Base-by-base conservation (phyloP, 2,888 invertebrate genomes). In the Dorcus parallelipipedus region DNA sequence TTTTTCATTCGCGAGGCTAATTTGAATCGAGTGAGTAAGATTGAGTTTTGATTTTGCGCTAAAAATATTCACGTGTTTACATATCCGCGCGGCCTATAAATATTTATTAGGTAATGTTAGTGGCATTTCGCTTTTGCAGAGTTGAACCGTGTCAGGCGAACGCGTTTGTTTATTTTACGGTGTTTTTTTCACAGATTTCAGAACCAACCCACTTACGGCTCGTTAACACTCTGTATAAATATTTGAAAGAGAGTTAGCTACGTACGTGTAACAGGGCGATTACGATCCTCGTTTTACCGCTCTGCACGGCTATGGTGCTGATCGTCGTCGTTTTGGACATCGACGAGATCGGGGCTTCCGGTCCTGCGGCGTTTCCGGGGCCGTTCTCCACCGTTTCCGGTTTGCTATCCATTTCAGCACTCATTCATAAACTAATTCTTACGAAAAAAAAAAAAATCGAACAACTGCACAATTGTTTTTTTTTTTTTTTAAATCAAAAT, bases 261-360 rank as follows among this genome's bases (percentile, higher is more conserved):
- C 87, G 80, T 87, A 94, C 94, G 86, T 92, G 90, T 67, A 95
- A 83, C 64, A 95, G 82, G 63, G 94, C 94, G 71, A 95, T 90
- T 72, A 95, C 91, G 73, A 95, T 87, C 76, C 91, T 86, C 48
- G 93, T 90, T 69, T 86, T 85, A 64, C 93, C 93, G 74, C 93
- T 91, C 76, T 92, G 91, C 62, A 95, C 90, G 49, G 93, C 94
- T 67, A 95, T 93, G 58, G 95, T 94, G 78, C 93, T 93, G 72
- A 95, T 89, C 68, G 93, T 93, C 59, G 93, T 93, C 55, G 90
- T 88, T 67, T 84, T 82, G 52, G 81, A 67, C 75, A 78, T 76
- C 5, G 78, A 56, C 49, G 63, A 60, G 52, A 58, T 53, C 17
- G 53, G 38, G 38, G 38, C 52, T 45, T 45, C 45, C 20, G 45